These are phyloP conservation scores for Trididemnum miniatum DNA, from an alignment of 23 tunicate genomes.

Conservation along the genomic window DNA sequence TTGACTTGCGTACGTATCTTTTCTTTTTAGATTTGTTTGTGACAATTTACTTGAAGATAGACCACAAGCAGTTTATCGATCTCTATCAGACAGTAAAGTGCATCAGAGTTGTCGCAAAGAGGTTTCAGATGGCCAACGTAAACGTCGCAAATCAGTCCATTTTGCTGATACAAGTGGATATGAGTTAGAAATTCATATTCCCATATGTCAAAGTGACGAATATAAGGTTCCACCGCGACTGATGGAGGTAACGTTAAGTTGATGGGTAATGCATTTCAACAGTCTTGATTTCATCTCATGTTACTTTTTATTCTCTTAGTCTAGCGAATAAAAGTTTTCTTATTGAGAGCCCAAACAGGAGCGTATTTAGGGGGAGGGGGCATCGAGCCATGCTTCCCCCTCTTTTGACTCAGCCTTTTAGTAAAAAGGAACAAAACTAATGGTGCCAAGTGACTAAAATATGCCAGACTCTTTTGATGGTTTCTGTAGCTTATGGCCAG, in stretches of 20 bases:
- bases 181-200: conserved; percentile 54
- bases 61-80: conserved; percentile 19
- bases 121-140: background rate
- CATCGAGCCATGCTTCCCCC: too few relatives aligned
- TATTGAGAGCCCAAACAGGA: too few relatives aligned
- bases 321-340: too few relatives aligned
- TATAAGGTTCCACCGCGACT: conserved; percentile 49
- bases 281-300: background rate
- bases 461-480: too few relatives aligned
- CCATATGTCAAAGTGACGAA: conserved; percentile 29
- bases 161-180: conserved; percentile 61
- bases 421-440: too few relatives aligned
- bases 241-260: conserved; percentile 29
- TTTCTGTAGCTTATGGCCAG: too few relatives aligned
- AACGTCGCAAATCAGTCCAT: conserved; percentile 60
- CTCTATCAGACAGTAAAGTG: conserved; percentile 38
- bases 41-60: conserved; percentile 12
- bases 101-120: background rate
- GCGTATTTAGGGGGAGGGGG: too few relatives aligned
- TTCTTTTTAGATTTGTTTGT: conserved; percentile 6
- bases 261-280: background rate
- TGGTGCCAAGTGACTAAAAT: too few relatives aligned
- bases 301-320: too few relatives aligned
- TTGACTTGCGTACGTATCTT: too few relatives aligned
- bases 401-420: too few relatives aligned